Evolutionary conservation across 2,797 vertebrate genomes (phyloP).

Genomic region (Rhinichthys osculus): DNA sequence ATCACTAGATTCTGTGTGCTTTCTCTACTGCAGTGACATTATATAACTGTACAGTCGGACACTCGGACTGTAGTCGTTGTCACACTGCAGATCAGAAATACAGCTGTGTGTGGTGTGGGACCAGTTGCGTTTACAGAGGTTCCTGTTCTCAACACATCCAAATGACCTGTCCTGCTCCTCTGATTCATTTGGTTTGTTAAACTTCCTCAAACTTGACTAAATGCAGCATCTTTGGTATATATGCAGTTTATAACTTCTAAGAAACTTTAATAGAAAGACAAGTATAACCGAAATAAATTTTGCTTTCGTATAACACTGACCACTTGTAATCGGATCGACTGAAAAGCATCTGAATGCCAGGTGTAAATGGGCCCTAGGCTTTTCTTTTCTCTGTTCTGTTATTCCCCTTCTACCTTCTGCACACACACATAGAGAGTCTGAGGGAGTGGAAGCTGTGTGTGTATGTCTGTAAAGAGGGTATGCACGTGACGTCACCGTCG

Average conservation of each 20-base stretch:
- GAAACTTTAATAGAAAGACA: neutral
- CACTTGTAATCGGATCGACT: neutral
- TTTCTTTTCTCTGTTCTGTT: neutral
- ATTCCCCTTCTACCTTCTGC: neutral
- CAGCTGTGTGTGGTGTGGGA: slow-evolving; percentile 92
- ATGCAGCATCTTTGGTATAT: neutral
- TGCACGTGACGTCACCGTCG: no score
- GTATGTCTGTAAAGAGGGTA: neutral
- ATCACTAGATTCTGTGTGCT: neutral
- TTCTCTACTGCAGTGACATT: slow-evolving; percentile 83
- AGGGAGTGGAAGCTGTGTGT: neutral
- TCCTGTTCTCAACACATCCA: slow-evolving; percentile 84
- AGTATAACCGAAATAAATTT: neutral
- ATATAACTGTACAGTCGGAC: slow-evolving; percentile 94
- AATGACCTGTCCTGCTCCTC: slow-evolving; percentile 89
- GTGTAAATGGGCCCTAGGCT: neutral
- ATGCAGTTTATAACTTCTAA: neutral
- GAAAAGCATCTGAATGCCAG: neutral
- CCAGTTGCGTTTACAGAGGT: slow-evolving; percentile 84
- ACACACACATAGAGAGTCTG: neutral
- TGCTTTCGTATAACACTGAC: neutral
- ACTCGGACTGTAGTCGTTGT: slow-evolving; percentile 93
- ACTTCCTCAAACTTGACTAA: neutral
- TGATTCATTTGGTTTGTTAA: slow-evolving; percentile 87
- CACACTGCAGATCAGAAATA: slow-evolving; percentile 88